Percentiles rank a stretch among this genome's conserved stretches.
phyloP scores from a whole-genome alignment of 2,113 vertebrate genomes.

The Pelvicachromis taeniatus region DNA sequence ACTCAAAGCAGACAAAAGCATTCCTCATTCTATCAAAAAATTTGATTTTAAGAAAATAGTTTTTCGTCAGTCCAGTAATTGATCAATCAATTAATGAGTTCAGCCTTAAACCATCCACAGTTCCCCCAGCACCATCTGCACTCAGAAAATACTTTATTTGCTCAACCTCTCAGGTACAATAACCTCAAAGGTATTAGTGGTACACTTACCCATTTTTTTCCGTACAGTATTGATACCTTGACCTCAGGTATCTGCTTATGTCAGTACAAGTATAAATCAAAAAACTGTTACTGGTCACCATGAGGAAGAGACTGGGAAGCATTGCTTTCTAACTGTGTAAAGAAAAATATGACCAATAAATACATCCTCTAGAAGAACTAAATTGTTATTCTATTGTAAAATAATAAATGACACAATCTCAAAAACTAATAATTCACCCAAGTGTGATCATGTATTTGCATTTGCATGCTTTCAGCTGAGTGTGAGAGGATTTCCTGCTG shows the following conservation, averaged over 20 bases:
- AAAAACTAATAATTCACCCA: not conserved
- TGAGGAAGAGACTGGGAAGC: not conserved
- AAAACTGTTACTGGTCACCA: not conserved
- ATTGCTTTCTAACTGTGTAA: not conserved
- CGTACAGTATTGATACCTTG: not conserved
- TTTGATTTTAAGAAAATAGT: not conserved
- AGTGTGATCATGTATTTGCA: not conserved
- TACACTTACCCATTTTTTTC: not conserved
- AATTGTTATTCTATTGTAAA: not conserved
- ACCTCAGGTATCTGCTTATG: not conserved
- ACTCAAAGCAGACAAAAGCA: not conserved
- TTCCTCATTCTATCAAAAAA: not conserved
- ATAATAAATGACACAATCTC: not conserved
- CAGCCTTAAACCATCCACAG: not conserved
- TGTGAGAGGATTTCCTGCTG: not conserved
- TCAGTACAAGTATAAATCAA: not conserved
- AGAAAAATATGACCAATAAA: not conserved
- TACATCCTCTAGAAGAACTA: not conserved
- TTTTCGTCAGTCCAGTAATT: not conserved
- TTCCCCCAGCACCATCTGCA: not conserved
- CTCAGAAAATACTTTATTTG: not conserved
- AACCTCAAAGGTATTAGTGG: not conserved
- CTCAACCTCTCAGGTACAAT: not conserved
- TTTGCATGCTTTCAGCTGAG: not conserved
- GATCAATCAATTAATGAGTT: not conserved